phyloP scores from a whole-genome alignment of 1,140 invertebrate species.

The Cheumatopsyche charites region DNA sequence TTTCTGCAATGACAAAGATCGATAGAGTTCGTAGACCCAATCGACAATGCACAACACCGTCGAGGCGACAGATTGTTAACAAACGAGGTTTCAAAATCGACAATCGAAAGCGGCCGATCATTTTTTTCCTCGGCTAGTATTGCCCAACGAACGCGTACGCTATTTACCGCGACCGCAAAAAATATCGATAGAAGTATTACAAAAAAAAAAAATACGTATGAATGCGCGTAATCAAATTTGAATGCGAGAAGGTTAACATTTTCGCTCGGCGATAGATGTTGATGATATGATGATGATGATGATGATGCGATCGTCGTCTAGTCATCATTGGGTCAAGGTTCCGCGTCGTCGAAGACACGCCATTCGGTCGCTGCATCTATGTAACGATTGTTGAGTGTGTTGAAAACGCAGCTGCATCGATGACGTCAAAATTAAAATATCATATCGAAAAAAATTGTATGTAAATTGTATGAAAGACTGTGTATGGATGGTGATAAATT shows the following conservation, averaged over 20 bases:
- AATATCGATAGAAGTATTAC: not conserved
- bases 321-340: constrained; percentile 38
- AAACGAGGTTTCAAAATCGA: not conserved
- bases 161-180: not conserved
- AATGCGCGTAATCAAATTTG: not conserved
- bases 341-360: constrained; percentile 9
- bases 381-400: constrained; percentile 29
- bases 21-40: constrained; percentile 43
- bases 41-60: too few relatives aligned
- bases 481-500: not conserved
- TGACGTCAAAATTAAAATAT: constrained; percentile 24
- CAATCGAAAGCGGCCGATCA: not conserved
- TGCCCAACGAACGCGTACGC: not conserved
- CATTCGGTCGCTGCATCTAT: constrained; percentile 9
- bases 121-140: not conserved
- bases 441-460: not conserved
- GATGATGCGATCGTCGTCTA: constrained; percentile 27
- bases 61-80: constrained; percentile 27
- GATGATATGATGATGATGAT: not conserved
- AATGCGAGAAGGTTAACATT: constrained; percentile 26
- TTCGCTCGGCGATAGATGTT: constrained; percentile 16
- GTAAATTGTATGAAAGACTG: not conserved
- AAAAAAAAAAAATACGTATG: not conserved
- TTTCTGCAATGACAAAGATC: too few relatives aligned
- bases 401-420: constrained; percentile 26